Percentiles rank a stretch among this genome's conserved stretches.
phyloP scores from a whole-genome alignment of 2,888 invertebrate species.

The Prosopocoilus inquinatus region DNA sequence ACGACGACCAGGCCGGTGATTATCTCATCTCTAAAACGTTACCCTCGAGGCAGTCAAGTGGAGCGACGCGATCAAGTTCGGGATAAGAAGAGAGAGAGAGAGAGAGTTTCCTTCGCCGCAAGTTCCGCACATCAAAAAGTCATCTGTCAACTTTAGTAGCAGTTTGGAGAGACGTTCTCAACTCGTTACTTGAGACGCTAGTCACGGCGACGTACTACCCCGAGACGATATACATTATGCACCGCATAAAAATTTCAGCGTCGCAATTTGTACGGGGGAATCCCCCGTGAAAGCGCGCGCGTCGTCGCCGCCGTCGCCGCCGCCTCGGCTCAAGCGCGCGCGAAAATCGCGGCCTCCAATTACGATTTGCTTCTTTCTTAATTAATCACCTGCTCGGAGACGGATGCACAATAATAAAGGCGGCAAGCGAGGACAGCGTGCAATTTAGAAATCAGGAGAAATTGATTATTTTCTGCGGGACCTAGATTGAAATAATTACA shows the following conservation, averaged over 20 bases:
- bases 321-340: too few relatives aligned
- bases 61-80: constrained; percentile 21
- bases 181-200: constrained; percentile 7
- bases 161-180: constrained; percentile 8
- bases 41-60: constrained; percentile 20
- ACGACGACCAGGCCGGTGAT: constrained; percentile 5
- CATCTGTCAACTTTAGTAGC: constrained; percentile 24
- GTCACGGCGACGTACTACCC: constrained; percentile 4
- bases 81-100: constrained; percentile 16
- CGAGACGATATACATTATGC: constrained; percentile 10
- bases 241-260: constrained; percentile 1
- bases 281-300: background rate
- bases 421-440: too few relatives aligned
- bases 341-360: too few relatives aligned
- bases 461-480: too few relatives aligned
- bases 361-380: too few relatives aligned
- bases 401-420: too few relatives aligned
- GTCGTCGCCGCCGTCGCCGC: too few relatives aligned
- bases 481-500: too few relatives aligned
- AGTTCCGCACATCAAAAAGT: constrained; percentile 23
- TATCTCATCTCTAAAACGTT: constrained; percentile 21
- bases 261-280: background rate
- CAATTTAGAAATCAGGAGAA: too few relatives aligned
- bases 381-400: too few relatives aligned
- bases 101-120: constrained; percentile 17